These are phyloP conservation scores for Ctenopoma multispine DNA, from an alignment of 2,797 vertebrate genomes.

Conservation along the genomic window DNA sequence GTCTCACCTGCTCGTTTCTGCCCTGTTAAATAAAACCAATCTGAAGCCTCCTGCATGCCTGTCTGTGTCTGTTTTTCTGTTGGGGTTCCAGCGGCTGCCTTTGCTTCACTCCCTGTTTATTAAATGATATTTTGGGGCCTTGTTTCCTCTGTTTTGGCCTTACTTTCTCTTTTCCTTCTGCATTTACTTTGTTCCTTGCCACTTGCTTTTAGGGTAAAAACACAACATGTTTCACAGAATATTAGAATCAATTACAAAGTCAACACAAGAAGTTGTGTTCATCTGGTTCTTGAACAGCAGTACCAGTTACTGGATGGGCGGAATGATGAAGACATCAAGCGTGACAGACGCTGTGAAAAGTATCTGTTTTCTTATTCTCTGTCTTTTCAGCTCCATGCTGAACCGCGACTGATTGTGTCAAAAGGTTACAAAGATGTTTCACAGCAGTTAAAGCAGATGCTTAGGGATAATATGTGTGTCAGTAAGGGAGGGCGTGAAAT, in stretches of 20 bases:
- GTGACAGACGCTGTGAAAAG: constrained; percentile 12
- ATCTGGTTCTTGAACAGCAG: constrained; percentile 10
- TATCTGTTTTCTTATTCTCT: constrained; percentile 8
- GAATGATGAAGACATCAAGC: constrained; percentile 31
- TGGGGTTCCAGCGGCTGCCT: constrained; percentile 38
- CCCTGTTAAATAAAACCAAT: constrained; percentile 68
- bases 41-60: constrained; percentile 73
- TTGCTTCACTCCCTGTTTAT: constrained; percentile 33
- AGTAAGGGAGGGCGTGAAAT: neutral
- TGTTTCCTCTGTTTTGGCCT: constrained; percentile 22
- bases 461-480: neutral
- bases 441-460: constrained; percentile 47
- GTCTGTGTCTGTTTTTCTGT: constrained; percentile 52
- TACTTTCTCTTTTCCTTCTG: constrained; percentile 19
- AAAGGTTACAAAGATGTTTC: constrained; percentile 30
- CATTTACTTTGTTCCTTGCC: constrained; percentile 5
- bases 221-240: too few species aligned
- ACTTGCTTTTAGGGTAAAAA: neutral
- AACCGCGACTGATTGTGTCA: constrained; percentile 49
- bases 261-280: neutral
- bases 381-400: constrained; percentile 33
- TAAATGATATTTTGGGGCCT: constrained; percentile 31
- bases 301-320: neutral
- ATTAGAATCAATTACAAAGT: constrained; percentile 24
- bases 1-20: constrained; percentile 54